Percentiles rank a stretch among this genome's conserved stretches.
phyloP scores from a whole-genome alignment of 1,140 invertebrate species.

The Neuroterus valhalla region DNA sequence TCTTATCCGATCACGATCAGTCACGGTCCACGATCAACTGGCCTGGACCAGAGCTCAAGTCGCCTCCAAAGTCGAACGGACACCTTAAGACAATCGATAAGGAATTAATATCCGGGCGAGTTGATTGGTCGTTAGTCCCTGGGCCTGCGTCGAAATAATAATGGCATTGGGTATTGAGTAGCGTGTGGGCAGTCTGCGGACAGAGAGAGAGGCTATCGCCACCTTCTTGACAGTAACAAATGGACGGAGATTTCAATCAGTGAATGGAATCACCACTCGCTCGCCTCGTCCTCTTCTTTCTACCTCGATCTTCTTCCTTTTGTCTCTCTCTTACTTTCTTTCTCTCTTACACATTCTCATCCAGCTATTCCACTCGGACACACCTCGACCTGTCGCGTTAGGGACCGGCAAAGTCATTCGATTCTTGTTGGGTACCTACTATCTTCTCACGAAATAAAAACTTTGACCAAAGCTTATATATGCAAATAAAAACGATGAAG shows the following conservation, averaged over 20 bases:
- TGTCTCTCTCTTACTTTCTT: conserved; percentile 48
- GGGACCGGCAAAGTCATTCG: conserved; percentile 59
- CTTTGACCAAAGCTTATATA: conserved; percentile 13
- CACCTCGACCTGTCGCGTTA: conserved; percentile 67
- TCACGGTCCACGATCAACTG: conserved; percentile 50
- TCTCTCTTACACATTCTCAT: conserved; percentile 48
- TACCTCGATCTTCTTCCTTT: conserved; percentile 54
- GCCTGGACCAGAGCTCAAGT: conserved; percentile 46
- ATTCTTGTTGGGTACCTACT: conserved; percentile 49
- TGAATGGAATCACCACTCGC: conserved; percentile 75
- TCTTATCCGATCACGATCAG: conserved; percentile 58
- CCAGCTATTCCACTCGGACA: conserved; percentile 57
- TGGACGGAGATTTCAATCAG: conserved; percentile 79
- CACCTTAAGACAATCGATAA: conserved; percentile 69
- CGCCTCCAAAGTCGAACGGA: conserved; percentile 53
- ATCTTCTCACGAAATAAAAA: conserved; percentile 39
- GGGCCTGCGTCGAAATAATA: conserved; percentile 69
- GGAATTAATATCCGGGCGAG: conserved; percentile 71
- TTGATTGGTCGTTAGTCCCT: conserved; percentile 69
- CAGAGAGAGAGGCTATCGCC: conserved; percentile 74
- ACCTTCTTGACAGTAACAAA: conserved; percentile 80
- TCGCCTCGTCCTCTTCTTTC: conserved; percentile 52
- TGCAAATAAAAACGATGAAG: conserved; percentile 25
- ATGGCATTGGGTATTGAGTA: conserved; percentile 65
- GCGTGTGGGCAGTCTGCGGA: conserved; percentile 63